Base-by-base conservation (phyloP, 2,113 vertebrate species). In the Cyanistes caeruleus region DNA sequence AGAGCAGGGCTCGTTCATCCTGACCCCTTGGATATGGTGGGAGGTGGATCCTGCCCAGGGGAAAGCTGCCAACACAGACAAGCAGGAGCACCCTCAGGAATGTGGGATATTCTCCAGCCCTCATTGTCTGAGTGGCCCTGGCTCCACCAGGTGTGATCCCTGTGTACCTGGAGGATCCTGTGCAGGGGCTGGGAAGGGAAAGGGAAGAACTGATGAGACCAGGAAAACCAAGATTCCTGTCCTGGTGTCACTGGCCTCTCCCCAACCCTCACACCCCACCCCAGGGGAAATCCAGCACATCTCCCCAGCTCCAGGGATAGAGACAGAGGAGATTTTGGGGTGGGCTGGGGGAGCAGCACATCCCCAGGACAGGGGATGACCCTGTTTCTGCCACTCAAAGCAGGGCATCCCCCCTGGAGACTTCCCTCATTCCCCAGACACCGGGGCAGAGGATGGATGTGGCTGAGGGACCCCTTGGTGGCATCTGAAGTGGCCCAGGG, bases 371-470 rank as follows among this genome's bases (percentile, higher is more conserved):
- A 72, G 35, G 13, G 39, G 11, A 14, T 63, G 33, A 73, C 44
- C 21, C 25, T 0, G 0, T 0, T 63, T 23, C 15, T 72, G 62
- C 46, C 46, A 37, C 25, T 72, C 35, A 28, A 46, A 58, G 37
- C 20, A 21, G 37, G 27, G 6, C 52, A 30, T 35, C 24, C 27
- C 88, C 13, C 63, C 49, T 11, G 16, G n/a, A 73, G 30, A 51
- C 8, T 6, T 9, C 9, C 41, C 21, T 69, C 55, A 31, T n/a
- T 43, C 9, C 31, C 30, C 28, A 53, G 18, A 11, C n/a, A 27
- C 28, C 31, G 3, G 30, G 31, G 33, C 35, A 79, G 35, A 48
- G 49, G 39, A 16, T 41, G 49, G 24, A 48, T 3, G 2, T 0
- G 13, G 37, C 76, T 8, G 4, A 86, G 35, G 31, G 55, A 65